Evolutionary conservation across 2,113 vertebrate genomes (phyloP).

Genomic region (Elephantulus edwardii): DNA sequence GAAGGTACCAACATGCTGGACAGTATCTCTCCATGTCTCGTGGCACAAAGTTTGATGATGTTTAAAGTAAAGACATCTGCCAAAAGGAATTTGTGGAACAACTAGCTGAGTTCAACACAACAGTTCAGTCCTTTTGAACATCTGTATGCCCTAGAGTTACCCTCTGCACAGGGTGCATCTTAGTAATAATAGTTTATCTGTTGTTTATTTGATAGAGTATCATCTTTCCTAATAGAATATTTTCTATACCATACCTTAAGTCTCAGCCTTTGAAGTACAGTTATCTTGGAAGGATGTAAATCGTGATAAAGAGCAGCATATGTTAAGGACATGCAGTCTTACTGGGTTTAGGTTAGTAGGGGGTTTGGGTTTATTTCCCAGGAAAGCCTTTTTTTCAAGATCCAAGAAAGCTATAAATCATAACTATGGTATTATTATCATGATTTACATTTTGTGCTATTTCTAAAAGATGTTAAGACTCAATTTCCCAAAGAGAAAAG

Average conservation of each 20-base stretch:
- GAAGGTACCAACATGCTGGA: constrained; percentile 92
- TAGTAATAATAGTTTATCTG: constrained; percentile 45
- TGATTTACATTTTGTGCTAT: constrained; percentile 45
- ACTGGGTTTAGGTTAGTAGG: constrained; percentile 49
- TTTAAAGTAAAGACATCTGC: constrained; percentile 86
- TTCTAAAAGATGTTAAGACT: constrained; percentile 39
- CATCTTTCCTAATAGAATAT: constrained; percentile 63
- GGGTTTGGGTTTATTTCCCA: not conserved
- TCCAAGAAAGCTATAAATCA: constrained; percentile 47
- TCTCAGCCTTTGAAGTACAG: constrained; percentile 59
- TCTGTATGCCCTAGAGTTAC: constrained; percentile 54
- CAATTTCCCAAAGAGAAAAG: constrained; percentile 53
- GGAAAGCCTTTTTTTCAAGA: not conserved
- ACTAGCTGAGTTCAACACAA: constrained; percentile 46
- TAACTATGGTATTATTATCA: constrained; percentile 37
- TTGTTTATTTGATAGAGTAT: constrained; percentile 37
- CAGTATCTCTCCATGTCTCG: constrained; percentile 96
- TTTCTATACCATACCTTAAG: constrained; percentile 45
- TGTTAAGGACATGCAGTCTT: constrained; percentile 41
- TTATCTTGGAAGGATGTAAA: constrained; percentile 34
- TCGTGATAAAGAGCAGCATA: constrained; percentile 51
- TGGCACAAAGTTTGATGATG: constrained; percentile 95
- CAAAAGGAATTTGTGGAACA: constrained; percentile 62
- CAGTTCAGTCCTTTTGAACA: constrained; percentile 62
- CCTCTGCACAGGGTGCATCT: constrained; percentile 42